Evolutionary conservation across 2,113 vertebrate species (phyloP), one percentile per base, ranked within the genome.

Genomic region (Sphaerodactylus townsendi): DNA sequence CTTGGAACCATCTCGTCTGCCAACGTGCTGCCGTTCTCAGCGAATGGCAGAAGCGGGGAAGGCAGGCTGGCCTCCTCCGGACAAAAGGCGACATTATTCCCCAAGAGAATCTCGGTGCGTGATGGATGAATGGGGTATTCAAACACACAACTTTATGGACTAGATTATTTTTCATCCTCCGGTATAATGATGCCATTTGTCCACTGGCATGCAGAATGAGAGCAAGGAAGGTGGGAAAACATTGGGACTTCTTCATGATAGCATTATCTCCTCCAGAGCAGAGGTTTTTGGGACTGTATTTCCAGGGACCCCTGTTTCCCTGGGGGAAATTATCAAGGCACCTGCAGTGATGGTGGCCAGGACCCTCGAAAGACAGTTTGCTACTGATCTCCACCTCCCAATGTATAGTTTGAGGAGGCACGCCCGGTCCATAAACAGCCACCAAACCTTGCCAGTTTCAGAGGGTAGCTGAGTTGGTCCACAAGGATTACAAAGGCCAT

Each of bases 61-160:
- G 90, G 94, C 91, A 92, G 96, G 94, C 94, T 95, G 94, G 94
- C 93, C 89, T 83, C 59, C 69, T 83, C 33, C 82, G 94, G 94
- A 99, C 98, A 99, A 99, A 98, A 97, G 97, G 94, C 91, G 90
- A 98, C 97, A 96, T 99, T 99, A 97, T 99, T 98, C 95, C 53
- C 93, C 77, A 5, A 88, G 89, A 95, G 95, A 96, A 95, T 94
- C 95, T 93, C 66, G 86, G 94, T 93, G 95, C 95, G 92, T 95
- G 93, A 95, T 82, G 90, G 93, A 98, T 98, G 98, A 99, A 98
- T 98, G 96, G 97, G 93, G 97, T 95, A 96, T 98, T 98, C 97
- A 99, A 96, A 97, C 95, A 79, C 94, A 90, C 77, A 88, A 90
- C 95, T 96, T 94, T 95, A 79, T 87, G 89, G 91, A 95, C 92